Conservation (phyloP, 2,888 invertebrate species). For the Ypsolopha scabrella region DNA sequence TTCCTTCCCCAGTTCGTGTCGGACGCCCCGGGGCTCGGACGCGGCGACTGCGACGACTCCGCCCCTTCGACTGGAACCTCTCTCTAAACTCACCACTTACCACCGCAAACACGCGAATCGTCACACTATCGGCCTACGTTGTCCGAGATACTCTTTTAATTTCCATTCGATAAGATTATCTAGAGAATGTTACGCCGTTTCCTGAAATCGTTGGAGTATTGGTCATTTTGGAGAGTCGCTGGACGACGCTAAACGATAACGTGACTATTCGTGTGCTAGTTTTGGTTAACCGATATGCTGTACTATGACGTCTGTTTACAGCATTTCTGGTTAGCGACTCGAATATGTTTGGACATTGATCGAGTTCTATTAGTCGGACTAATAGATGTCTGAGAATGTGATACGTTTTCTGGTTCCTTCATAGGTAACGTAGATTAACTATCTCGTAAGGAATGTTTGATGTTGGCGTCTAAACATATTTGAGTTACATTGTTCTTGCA, state of each 20-base stretch:
- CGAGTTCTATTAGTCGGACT: not conserved
- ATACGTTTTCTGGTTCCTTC: conserved; percentile 25
- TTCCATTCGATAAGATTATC: no score
- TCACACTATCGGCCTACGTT: conserved; percentile 4
- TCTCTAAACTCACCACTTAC: conserved; percentile 9
- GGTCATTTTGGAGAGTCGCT: no score
- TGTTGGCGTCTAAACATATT: conserved; percentile 11
- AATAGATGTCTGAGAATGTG: conserved; percentile 4
- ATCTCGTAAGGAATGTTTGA: conserved; percentile 9
- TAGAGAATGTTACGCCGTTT: no score
- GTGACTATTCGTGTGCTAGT: conserved; percentile 9
- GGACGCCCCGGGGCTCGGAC: conserved; percentile 13
- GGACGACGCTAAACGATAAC: no score
- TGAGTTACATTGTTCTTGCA: conserved; percentile 7
- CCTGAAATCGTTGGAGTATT: no score
- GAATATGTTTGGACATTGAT: not conserved
- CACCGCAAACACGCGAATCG: not conserved
- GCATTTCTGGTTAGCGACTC: conserved; percentile 7
- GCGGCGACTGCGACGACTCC: conserved; percentile 15
- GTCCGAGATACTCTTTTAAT: no score
- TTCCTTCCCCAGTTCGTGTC: conserved; percentile 20
- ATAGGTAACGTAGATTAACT: conserved; percentile 22
- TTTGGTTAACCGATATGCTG: not conserved
- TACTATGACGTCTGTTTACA: conserved; percentile 9
- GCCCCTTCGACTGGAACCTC: conserved; percentile 15